Evolutionary conservation across 1,140 invertebrate species (phyloP), one percentile per base, ranked within the genome.

Genomic region (Drosophila santomea): DNA sequence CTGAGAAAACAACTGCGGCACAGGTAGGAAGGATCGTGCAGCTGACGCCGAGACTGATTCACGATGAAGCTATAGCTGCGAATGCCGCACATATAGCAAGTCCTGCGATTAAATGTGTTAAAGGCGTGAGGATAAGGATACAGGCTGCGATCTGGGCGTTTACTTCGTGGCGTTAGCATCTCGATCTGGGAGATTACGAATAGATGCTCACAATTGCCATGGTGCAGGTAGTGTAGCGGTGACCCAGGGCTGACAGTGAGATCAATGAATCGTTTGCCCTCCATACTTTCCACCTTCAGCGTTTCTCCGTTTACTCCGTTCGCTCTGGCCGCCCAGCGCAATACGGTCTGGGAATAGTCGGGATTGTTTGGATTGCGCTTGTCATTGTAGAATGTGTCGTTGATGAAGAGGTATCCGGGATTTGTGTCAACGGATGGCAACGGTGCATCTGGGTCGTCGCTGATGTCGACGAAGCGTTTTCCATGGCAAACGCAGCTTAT

Each of bases 201-300:
- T 1, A 98, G 83, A 92, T 98, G 97, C 92, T 98, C 97, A 93
- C 97, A 98, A 79, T 95, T 94, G n/a, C 97, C 97, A 92, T 97
- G 96, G 93, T 98, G 97, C 35, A 96, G 93, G 93, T 97, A 98
- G 4, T 97, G 94, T 74, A 94, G 92, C 1, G 97, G 96, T 84
- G 95, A 95, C 1, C 97, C 97, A 52, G 97, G 93, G 58, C 93
- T 93, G 2, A 97, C 74, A 1, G 86, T 91, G 0, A 97, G 92
- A 67, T 96, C 94, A 47, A 95, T 92, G 47, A 98, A 94, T 6
- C 84, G 92, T 1, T 93, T 94, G 4, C 93, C 67, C 90, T 95
- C 94, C 96, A 97, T 96, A 15, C 81, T 80, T 0, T 83, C 92
- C 17, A 91, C 92, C 32, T 94, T 92, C 71, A 96, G 95, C 44